Conservation (phyloP, 2,888 invertebrate genomes). For the Drosophila dives region DNA sequence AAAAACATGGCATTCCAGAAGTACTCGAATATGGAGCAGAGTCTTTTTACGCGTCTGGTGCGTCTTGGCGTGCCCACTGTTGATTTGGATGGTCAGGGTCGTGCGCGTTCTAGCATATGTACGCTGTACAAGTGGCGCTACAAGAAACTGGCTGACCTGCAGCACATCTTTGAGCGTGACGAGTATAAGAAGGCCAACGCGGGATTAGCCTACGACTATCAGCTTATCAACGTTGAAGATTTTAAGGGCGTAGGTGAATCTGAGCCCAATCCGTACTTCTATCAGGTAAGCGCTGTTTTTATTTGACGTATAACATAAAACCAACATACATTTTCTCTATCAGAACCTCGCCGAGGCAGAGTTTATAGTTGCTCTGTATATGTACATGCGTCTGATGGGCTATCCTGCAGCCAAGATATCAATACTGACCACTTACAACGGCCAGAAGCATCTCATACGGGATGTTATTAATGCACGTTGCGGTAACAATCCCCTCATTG, state of each 20-base stretch:
- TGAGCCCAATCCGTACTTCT: slow-evolving; percentile 99
- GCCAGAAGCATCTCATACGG: slow-evolving; percentile 98
- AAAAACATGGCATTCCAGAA: slow-evolving; percentile 99
- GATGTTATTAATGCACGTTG: slow-evolving; percentile 98
- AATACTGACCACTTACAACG: slow-evolving; percentile 99
- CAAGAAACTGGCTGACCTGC: slow-evolving; percentile 96
- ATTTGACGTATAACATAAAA: not conserved
- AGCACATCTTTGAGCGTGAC: slow-evolving; percentile 92
- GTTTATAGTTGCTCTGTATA: slow-evolving; percentile 98
- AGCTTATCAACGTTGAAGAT: slow-evolving; percentile 97
- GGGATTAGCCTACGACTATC: slow-evolving; percentile 96
- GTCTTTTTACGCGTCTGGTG: slow-evolving; percentile 97
- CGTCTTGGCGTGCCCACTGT: slow-evolving; percentile 98
- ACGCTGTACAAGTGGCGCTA: slow-evolving; percentile 98
- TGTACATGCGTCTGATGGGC: slow-evolving; percentile 98
- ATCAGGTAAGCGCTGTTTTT: slow-evolving; percentile 89
- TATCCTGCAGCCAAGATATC: slow-evolving; percentile 99
- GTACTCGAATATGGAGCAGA: slow-evolving; percentile 99
- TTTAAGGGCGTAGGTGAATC: slow-evolving; percentile 98
- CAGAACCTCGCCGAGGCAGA: slow-evolving; percentile 95
- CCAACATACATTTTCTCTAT: slow-evolving; percentile 20
- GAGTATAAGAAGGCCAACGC: slow-evolving; percentile 97
- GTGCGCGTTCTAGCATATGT: slow-evolving; percentile 96
- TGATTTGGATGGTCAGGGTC: slow-evolving; percentile 98
- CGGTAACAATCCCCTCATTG: slow-evolving; percentile 97